Evolutionary conservation across 2,888 invertebrate species (phyloP), one percentile per base, ranked within the genome.

Genomic region (Cremastinae sp.): DNA sequence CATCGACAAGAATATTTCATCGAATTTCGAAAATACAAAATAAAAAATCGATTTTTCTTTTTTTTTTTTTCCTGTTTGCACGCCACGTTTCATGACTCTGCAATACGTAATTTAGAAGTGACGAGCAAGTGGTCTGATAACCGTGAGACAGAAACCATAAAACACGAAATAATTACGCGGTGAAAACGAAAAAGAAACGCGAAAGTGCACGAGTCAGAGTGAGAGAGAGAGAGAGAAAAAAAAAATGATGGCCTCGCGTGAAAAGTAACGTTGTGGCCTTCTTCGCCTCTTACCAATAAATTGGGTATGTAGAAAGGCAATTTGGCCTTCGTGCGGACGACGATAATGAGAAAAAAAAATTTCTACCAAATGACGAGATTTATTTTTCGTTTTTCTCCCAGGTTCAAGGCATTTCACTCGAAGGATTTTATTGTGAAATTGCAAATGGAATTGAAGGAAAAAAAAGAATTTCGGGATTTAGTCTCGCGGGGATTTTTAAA

Each of bases 201-300:
- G 9, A 1, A 12, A n/a, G 12, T 8, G 22, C 5, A 14, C 22
- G 14, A 8, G n/a, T n/a, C n/a, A n/a, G 37, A 16, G 35, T 4
- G 43, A 47, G 16, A 47, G 14, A 16, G 47, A 47, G 3, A 62
- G 56, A 53, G 75, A 59, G 61, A n/a, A n/a, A n/a, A n/a, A n/a
- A n/a, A n/a, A n/a, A n/a, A 82, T 80, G 79, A 71, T 66, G 72
- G 65, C 49, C 28, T 78, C 80, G 80, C 83, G 83, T 81, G 81
- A 82, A 81, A 80, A 73, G 58, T 59, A 71, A 61, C 56, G 55
- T 71, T 58, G 55, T 41, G 41, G 55, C 37, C 56, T 45, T 66
- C 53, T 51, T 66, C 62, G 22, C 37, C 41, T 43, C 16, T 65
- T 35, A 45, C 45, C 53, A 39, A 10, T 51, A 14, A 51, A 72